Evolutionary conservation across 2,113 vertebrate genomes (phyloP).

Genomic region (Archilochus colubris): DNA sequence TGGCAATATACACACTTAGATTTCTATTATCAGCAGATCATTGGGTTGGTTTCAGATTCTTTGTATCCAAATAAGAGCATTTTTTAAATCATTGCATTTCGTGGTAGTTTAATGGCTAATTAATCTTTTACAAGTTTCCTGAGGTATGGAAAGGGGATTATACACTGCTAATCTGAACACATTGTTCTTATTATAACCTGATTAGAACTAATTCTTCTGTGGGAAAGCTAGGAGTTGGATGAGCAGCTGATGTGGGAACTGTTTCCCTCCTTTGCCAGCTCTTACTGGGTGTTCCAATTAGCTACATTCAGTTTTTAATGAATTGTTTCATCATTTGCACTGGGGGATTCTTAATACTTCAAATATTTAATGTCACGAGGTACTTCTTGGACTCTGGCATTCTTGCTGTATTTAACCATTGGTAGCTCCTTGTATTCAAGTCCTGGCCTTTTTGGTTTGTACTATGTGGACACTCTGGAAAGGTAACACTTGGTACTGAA

Average conservation of each 20-base stretch:
- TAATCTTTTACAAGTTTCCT: constrained; percentile 54
- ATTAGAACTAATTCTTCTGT: constrained; percentile 54
- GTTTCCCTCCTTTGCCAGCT: constrained; percentile 33
- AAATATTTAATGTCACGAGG: constrained; percentile 61
- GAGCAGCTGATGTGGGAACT: constrained; percentile 45
- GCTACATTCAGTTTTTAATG: constrained; percentile 54
- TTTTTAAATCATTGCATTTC: constrained; percentile 43
- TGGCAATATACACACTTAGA: neutral
- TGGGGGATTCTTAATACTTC: constrained; percentile 62
- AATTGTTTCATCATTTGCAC: constrained; percentile 66
- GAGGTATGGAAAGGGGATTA: constrained; percentile 53
- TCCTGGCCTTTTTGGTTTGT: neutral
- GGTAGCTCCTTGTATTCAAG: neutral
- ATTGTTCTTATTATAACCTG: constrained; percentile 65
- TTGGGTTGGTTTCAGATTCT: constrained; percentile 8
- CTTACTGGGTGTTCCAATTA: constrained; percentile 61
- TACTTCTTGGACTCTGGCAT: constrained; percentile 30
- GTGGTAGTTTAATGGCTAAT: constrained; percentile 62
- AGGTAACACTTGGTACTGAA: neutral
- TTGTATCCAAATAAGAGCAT: neutral
- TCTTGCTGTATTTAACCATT: constrained; percentile 11
- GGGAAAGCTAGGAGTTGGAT: constrained; percentile 36
- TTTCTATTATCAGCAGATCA: neutral
- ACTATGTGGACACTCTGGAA: neutral
- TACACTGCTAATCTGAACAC: constrained; percentile 60